Conservation (phyloP, 2,113 vertebrate species). For the Ctenomys sociabilis region DNA sequence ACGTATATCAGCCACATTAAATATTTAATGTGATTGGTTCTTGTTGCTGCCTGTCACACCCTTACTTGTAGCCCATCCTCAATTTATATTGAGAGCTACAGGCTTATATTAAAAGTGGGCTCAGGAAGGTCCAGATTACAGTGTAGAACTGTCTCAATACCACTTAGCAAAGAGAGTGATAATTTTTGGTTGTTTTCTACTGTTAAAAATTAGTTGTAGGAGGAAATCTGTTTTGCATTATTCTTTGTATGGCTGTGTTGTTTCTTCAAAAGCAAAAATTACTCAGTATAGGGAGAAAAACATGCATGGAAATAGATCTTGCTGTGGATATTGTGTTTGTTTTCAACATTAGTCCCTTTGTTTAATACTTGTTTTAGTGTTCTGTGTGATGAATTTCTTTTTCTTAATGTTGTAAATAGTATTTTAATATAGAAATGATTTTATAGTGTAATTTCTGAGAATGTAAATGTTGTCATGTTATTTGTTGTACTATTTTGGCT, state of each 20-base stretch:
- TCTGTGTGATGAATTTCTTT: slow-evolving; percentile 34
- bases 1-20: not conserved
- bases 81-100: slow-evolving; percentile 7
- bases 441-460: not conserved
- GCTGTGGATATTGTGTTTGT: not conserved
- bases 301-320: not conserved
- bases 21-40: not conserved
- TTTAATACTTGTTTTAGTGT: slow-evolving; percentile 47
- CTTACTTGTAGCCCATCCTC: not conserved
- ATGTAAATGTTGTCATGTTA: slow-evolving; percentile 41
- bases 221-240: not conserved
- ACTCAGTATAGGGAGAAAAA: slow-evolving; percentile 48
- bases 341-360: not conserved
- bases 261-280: slow-evolving; percentile 33
- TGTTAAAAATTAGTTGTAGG: slow-evolving; percentile 54
- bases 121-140: not conserved
- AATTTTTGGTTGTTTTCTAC: not conserved
- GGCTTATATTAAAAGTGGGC: slow-evolving; percentile 21
- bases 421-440: slow-evolving; percentile 34
- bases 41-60: not conserved
- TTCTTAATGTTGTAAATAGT: slow-evolving; percentile 37
- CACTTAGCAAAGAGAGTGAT: not conserved
- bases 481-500: slow-evolving; percentile 20
- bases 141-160: not conserved
- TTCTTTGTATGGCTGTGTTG: not conserved